phyloP scores from a whole-genome alignment of 2,888 invertebrate genomes.

The Drosophila infuscata region DNA sequence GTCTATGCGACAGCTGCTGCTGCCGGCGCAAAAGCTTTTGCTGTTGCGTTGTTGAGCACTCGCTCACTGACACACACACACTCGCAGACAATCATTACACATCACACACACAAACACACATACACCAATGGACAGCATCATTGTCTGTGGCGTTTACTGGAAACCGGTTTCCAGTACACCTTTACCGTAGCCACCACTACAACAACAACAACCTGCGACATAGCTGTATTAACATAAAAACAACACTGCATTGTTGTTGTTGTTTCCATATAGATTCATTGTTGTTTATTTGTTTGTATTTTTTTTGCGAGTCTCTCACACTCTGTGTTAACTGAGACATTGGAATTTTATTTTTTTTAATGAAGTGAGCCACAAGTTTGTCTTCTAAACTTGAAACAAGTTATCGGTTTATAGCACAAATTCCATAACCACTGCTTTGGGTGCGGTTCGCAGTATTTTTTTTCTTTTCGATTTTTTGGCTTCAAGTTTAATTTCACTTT shows the following conservation, averaged over 20 bases:
- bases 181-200: slow-evolving; percentile 45
- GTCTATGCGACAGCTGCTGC: slow-evolving; percentile 43
- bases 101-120: slow-evolving; percentile 13
- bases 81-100: slow-evolving; percentile 7
- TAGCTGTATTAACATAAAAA: slow-evolving; percentile 62
- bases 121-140: slow-evolving; percentile 60
- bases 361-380: slow-evolving; percentile 40
- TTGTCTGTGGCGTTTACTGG: slow-evolving; percentile 55
- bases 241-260: slow-evolving; percentile 44
- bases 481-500: slow-evolving; percentile 62
- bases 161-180: slow-evolving; percentile 69
- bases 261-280: slow-evolving; percentile 29
- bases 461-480: not conserved
- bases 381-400: slow-evolving; percentile 67
- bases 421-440: slow-evolving; percentile 47
- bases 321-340: slow-evolving; percentile 51
- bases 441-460: slow-evolving; percentile 36
- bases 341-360: slow-evolving; percentile 50
- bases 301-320: slow-evolving; percentile 59
- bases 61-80: slow-evolving; percentile 12
- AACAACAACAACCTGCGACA: slow-evolving; percentile 60
- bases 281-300: slow-evolving; percentile 36
- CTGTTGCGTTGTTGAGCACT: slow-evolving; percentile 23
- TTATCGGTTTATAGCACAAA: slow-evolving; percentile 54
- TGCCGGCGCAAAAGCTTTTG: slow-evolving; percentile 33